Conservation (phyloP, 2,888 invertebrate species). For the Noctua comes region DNA sequence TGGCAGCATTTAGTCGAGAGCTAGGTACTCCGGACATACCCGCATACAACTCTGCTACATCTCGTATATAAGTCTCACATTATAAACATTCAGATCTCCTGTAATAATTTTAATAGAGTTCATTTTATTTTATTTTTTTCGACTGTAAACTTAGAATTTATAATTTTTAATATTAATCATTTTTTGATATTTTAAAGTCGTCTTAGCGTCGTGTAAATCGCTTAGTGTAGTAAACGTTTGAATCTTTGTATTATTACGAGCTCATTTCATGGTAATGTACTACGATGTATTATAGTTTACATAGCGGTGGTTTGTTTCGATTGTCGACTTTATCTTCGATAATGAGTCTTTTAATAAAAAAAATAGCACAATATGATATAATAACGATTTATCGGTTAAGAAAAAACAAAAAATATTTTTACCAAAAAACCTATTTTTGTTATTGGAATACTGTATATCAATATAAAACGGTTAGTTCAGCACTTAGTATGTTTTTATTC, state of each 20-base stretch:
- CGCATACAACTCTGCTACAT: constrained; percentile 49
- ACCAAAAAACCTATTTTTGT: constrained; percentile 88
- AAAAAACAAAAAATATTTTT: constrained; percentile 83
- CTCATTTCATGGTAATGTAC: constrained; percentile 76
- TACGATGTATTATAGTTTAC: constrained; percentile 71
- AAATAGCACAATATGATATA: constrained; percentile 79
- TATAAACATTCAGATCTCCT: constrained; percentile 72
- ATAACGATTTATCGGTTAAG: constrained; percentile 79
- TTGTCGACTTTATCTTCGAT: constrained; percentile 65
- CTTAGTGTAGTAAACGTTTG: constrained; percentile 75
- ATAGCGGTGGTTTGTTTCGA: constrained; percentile 69
- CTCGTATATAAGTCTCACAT: constrained; percentile 62
- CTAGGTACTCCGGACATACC: constrained; percentile 53
- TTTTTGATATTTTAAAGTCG: constrained; percentile 72
- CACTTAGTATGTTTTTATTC: constrained; percentile 83
- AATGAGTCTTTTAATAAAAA: constrained; percentile 64
- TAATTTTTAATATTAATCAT: constrained; percentile 65
- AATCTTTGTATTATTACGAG: constrained; percentile 73
- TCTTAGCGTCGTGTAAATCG: constrained; percentile 80
- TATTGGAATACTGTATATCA: constrained; percentile 83
- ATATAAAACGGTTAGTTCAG: constrained; percentile 80
- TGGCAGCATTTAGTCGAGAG: constrained; percentile 65
- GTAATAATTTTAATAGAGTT: constrained; percentile 69
- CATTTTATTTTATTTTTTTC: constrained; percentile 66
- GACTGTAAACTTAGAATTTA: constrained; percentile 64